Conservation (phyloP, 2,113 vertebrate genomes). For the Brachyistius frenatus region DNA sequence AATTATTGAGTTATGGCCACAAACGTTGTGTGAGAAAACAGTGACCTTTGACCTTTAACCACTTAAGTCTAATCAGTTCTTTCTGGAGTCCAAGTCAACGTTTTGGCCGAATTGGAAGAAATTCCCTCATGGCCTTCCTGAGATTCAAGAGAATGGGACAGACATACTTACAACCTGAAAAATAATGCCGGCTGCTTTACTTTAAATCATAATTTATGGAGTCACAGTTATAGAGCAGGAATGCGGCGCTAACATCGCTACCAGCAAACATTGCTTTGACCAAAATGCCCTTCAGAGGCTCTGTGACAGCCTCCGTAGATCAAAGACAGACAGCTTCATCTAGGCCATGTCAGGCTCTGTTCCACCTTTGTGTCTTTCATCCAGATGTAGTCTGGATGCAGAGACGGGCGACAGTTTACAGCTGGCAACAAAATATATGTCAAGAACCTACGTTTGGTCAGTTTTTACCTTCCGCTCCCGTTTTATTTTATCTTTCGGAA, state of each 20-base stretch:
- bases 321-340: neutral
- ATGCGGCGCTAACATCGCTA: neutral
- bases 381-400: neutral
- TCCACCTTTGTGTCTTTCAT: neutral
- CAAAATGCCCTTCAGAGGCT: neutral
- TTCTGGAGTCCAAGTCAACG: no score
- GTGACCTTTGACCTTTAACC: no score
- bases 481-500: constrained; percentile 31
- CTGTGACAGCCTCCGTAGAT: neutral
- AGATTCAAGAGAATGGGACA: no score
- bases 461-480: constrained; percentile 4
- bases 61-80: no score
- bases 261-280: neutral
- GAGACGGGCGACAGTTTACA: neutral
- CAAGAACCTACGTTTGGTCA: neutral
- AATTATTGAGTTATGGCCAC: no score
- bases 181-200: no score
- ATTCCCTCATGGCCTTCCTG: no score
- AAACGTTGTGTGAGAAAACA: no score
- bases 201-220: no score
- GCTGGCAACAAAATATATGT: neutral
- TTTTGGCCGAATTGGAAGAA: no score
- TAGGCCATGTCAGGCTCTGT: neutral
- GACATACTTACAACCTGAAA: no score
- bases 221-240: neutral